Percentiles rank a stretch among this genome's conserved stretches.
phyloP scores from a whole-genome alignment of 2,888 invertebrate species.

The Lordiphosa fenestrarum region DNA sequence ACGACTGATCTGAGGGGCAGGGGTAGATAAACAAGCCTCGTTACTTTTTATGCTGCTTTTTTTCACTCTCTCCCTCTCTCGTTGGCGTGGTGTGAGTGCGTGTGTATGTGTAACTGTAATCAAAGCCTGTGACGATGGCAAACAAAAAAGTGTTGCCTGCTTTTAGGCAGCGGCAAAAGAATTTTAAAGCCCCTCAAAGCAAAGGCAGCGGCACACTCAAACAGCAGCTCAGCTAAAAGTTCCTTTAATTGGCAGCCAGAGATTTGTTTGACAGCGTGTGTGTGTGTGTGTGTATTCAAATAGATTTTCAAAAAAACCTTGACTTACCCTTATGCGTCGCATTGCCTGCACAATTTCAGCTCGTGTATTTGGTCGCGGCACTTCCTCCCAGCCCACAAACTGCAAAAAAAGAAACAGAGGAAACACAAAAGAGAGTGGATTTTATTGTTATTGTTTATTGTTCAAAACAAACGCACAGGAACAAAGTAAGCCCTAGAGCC shows the following conservation, averaged over 20 bases:
- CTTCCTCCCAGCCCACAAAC: slow-evolving; percentile 99
- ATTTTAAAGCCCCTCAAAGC: slow-evolving; percentile 37
- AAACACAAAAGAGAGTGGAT: slow-evolving; percentile 12
- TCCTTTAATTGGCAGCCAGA: slow-evolving; percentile 45
- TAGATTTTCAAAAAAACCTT: slow-evolving; percentile 4
- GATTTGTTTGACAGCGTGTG: slow-evolving; percentile 20
- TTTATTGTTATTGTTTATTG: slow-evolving; percentile 28
- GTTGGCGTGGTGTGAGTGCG: too few relatives aligned
- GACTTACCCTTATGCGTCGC: slow-evolving; percentile 96
- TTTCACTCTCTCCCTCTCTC: not conserved
- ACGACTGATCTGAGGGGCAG: slow-evolving; percentile 31
- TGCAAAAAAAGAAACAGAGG: slow-evolving; percentile 81
- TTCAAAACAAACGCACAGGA: slow-evolving; percentile 6
- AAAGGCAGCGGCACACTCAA: slow-evolving; percentile 1
- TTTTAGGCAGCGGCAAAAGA: slow-evolving; percentile 24
- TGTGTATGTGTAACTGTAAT: slow-evolving; percentile 52
- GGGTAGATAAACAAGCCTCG: slow-evolving; percentile 48
- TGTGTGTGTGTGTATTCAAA: slow-evolving; percentile 8
- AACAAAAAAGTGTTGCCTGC: slow-evolving; percentile 47
- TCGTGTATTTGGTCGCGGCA: slow-evolving; percentile 96
- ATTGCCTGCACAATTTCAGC: slow-evolving; percentile 99
- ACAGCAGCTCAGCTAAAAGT: slow-evolving; percentile 31
- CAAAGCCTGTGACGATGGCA: slow-evolving; percentile 55
- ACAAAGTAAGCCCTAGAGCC: slow-evolving; percentile 28
- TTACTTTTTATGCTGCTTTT: slow-evolving; percentile 45